Conservation (phyloP, 2,113 vertebrate species). For the Bucco capensis region DNA sequence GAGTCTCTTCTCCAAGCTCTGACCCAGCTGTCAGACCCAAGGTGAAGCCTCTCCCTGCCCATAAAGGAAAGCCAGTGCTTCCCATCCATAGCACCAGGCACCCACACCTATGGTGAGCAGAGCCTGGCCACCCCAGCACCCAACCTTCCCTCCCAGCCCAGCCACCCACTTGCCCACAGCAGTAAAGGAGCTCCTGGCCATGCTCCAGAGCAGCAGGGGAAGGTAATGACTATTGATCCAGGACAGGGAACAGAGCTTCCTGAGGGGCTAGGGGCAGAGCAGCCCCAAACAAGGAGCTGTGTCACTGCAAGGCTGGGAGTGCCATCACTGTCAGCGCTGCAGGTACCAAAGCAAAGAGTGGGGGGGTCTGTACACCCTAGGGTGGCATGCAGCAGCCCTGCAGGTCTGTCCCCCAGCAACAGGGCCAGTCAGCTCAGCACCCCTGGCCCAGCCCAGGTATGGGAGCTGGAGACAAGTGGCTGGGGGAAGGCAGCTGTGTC, state of each 20-base stretch:
- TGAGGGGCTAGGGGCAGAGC: not conserved
- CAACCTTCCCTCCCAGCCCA: not conserved
- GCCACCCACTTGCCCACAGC: fast-evolving
- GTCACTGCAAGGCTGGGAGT: not conserved
- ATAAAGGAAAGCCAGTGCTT: not conserved
- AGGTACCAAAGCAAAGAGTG: not conserved
- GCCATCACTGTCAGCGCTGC: fast-evolving
- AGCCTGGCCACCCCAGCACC: not conserved
- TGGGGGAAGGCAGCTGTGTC: constrained; percentile 54
- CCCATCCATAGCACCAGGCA: not conserved
- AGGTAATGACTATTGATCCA: constrained; percentile 55
- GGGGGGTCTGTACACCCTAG: fast-evolving
- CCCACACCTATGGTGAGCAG: fast-evolving
- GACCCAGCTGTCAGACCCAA: fast-evolving
- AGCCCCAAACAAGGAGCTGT: not conserved
- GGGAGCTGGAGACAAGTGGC: not conserved
- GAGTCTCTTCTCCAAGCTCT: not conserved
- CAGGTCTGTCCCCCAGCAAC: not conserved
- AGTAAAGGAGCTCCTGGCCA: constrained; percentile 58
- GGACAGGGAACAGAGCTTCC: not conserved
- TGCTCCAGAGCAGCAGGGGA: not conserved
- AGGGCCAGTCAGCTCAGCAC: not conserved
- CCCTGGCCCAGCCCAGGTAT: not conserved
- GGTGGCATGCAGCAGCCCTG: not conserved
- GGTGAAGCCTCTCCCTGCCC: not conserved